Percentiles rank a stretch among this genome's conserved stretches.
phyloP scores from a whole-genome alignment of 2,888 invertebrate genomes.

The Acrobasis repandana region DNA sequence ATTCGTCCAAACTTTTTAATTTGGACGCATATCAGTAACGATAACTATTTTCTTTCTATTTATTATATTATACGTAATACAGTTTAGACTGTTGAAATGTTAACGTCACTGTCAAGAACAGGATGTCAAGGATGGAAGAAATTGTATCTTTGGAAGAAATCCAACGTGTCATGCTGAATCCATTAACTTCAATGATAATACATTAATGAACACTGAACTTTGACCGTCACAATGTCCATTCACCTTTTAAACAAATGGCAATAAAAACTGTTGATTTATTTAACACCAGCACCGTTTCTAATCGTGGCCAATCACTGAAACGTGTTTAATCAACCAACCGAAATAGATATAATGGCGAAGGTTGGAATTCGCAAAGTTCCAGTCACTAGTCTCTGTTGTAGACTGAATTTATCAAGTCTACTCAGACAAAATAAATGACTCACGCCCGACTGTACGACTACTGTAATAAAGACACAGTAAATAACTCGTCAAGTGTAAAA shows the following conservation, averaged over 20 bases:
- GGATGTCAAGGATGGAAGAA: constrained; percentile 59
- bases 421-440: background rate
- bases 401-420: background rate
- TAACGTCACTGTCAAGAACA: constrained; percentile 30
- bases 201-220: constrained; percentile 51
- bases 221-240: constrained; percentile 29
- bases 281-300: constrained; percentile 35
- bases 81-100: background rate
- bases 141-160: constrained; percentile 53
- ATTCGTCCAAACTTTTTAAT: too few relatives aligned
- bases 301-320: constrained; percentile 42
- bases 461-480: background rate
- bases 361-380: constrained; percentile 41
- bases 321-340: constrained; percentile 46
- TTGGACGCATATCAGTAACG: too few relatives aligned
- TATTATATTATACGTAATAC: too few relatives aligned
- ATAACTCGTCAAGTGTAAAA: background rate
- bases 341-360: constrained; percentile 54
- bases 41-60: too few relatives aligned
- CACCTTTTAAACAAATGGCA: constrained; percentile 28
- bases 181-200: constrained; percentile 49
- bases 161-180: constrained; percentile 48
- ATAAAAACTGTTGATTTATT: constrained; percentile 28
- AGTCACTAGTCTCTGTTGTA: constrained; percentile 37
- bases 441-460: background rate